Evolutionary conservation across 2,888 invertebrate species (phyloP), one percentile per base, ranked within the genome.

Genomic region (Eupithecia dodoneata): DNA sequence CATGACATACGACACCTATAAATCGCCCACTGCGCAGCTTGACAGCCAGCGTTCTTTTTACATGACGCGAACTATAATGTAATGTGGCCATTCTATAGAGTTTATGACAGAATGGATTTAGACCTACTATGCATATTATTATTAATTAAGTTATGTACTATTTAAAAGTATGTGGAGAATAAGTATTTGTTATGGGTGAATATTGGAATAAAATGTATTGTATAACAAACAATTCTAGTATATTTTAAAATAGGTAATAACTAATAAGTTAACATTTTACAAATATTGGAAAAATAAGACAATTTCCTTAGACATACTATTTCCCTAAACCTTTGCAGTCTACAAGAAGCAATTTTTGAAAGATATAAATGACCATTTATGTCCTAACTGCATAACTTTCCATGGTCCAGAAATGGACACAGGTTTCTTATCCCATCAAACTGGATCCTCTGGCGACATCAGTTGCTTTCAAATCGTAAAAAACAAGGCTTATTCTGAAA

Each of bases 401-500:
- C 2, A 49, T 4, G 12, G 47, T 12, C 47, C 12, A 47, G 47
- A 47, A 47, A 47, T 10, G 12, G 47, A 30, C 30, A 30, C 30
- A 59, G 18, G 63, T 30, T 18, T 63, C 63, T 12, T 63, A 30
- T 63, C 63, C 63, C 30, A 63, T 63, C 63, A 63, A 18, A 63
- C 30, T 63, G 30, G 63, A 30, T 30, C 63, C 67, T 10, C 67
- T 42, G 10, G 44, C 67, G 9, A 69, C n/a, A 10, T 69, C 45
- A n/a, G 67, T 44, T 45, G 67, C 67, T 69, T 69, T 69, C 10
- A 69, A 44, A 44, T 59, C 42, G 55, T 71, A 55, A 42, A 69
- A 69, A 45, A 44, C 44, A 3, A 69, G 67, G n/a, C 9, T 44
- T n/a, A 69, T 44, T n/a, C 67, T 69, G 67, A 45, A 69, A 69